A percentile compares a stretch with the other conserved stretches of the same genome.
These are phyloP conservation scores for Mus musculus DNA, from an alignment of 2,113 vertebrate genomes.

Conservation along the genomic window DNA sequence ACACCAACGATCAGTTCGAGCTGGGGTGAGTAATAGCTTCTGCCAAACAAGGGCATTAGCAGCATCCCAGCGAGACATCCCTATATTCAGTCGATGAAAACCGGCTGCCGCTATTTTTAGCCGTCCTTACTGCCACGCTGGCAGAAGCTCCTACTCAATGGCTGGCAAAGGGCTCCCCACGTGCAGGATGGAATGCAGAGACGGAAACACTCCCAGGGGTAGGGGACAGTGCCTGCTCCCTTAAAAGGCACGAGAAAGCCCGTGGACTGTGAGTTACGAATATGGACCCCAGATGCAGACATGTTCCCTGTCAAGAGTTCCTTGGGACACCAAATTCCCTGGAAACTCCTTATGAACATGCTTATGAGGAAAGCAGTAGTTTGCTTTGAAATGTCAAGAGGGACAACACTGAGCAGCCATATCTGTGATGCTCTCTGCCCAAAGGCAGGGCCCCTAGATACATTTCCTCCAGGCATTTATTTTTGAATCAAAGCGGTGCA, in stretches of 20 bases:
- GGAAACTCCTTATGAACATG: accelerated
- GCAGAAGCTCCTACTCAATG: constrained; percentile 61
- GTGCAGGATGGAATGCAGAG: constrained; percentile 27
- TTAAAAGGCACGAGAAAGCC: constrained; percentile 80
- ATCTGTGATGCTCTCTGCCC: neutral
- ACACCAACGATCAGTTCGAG: neutral
- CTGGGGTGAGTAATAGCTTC: neutral
- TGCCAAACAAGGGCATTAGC: neutral
- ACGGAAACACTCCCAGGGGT: constrained; percentile 52
- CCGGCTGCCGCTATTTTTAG: constrained; percentile 66
- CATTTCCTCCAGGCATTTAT: neutral
- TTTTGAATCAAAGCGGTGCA: neutral
- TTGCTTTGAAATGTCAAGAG: neutral
- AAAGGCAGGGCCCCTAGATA: neutral
- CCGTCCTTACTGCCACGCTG: constrained; percentile 77
- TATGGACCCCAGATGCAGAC: accelerated
- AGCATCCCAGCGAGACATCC: accelerated
- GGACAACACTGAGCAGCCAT: accelerated
- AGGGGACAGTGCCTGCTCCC: constrained; percentile 39
- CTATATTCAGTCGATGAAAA: neutral
- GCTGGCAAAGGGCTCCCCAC: constrained; percentile 74
- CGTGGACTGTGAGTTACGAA: accelerated
- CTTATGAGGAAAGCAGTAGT: neutral
- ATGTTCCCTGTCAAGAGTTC: neutral
- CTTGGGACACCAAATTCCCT: accelerated